A percentile compares a stretch with the other conserved stretches of the same genome.
phyloP scores from a whole-genome alignment of 2,113 vertebrate species.

The Machaerirhynchus nigripectus region DNA sequence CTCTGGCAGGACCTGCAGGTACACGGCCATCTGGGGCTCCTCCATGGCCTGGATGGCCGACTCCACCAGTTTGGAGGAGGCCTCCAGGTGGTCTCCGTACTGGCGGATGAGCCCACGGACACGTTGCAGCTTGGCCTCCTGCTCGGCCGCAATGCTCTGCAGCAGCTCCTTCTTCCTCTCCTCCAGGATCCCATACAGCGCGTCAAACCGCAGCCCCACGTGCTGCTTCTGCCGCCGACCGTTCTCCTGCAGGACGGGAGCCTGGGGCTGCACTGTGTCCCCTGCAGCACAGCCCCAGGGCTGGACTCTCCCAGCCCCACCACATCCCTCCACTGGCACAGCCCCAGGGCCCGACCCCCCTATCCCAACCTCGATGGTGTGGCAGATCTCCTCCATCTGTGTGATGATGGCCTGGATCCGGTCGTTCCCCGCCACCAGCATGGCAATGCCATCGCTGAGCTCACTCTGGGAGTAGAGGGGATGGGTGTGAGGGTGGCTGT shows the following conservation, averaged over 20 bases:
- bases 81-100: constrained; percentile 85
- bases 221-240: constrained; percentile 79
- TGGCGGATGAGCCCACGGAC: constrained; percentile 81
- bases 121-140: constrained; percentile 80
- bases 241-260: constrained; percentile 74
- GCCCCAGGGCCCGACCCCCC: rapidly evolving
- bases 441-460: constrained; percentile 83
- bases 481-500: not conserved
- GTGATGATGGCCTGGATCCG: constrained; percentile 81
- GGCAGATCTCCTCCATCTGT: constrained; percentile 88
- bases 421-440: constrained; percentile 81
- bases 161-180: constrained; percentile 87
- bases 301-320: not conserved
- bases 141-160: constrained; percentile 75
- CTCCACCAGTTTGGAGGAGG: constrained; percentile 83
- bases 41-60: constrained; percentile 87
- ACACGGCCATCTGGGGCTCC: constrained; percentile 85
- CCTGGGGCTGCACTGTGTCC: rapidly evolving
- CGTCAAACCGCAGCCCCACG: constrained; percentile 77
- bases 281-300: rapidly evolving
- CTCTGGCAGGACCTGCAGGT: constrained; percentile 79
- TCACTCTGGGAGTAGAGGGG: constrained; percentile 68
- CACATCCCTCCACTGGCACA: too few relatives aligned
- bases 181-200: constrained; percentile 81
- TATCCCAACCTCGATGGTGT: constrained; percentile 74